Conservation (phyloP, 2,888 invertebrate species). For the Pelosia muscerda region DNA sequence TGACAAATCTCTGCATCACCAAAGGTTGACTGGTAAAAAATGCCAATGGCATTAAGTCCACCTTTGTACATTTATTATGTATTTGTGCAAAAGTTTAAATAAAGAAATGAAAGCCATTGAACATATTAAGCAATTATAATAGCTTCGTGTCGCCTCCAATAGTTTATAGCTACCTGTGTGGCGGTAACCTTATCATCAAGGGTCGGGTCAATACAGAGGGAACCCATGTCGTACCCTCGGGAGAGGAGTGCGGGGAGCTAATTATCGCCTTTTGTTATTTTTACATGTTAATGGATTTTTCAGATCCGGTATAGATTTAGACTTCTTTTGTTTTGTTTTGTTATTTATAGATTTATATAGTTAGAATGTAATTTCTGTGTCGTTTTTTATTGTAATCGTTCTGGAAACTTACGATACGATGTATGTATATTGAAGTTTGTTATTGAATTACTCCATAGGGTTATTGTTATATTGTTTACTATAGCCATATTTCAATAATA, state of each 20-base stretch:
- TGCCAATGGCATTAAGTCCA: too few species aligned
- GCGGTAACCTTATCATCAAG: not conserved
- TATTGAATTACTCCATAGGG: too few species aligned
- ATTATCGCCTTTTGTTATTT: constrained; percentile 46
- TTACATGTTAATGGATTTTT: constrained; percentile 48
- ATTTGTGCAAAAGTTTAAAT: too few species aligned
- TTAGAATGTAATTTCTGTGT: too few species aligned
- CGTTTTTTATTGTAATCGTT: too few species aligned
- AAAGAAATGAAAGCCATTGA: not conserved
- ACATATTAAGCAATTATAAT: not conserved
- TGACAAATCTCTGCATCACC: too few species aligned
- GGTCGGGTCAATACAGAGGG: constrained; percentile 9
- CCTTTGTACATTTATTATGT: too few species aligned
- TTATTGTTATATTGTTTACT: too few species aligned
- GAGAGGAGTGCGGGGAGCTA: constrained; percentile 33
- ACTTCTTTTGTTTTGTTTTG: constrained; percentile 26
- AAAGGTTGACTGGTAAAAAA: too few species aligned
- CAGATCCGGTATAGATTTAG: constrained; percentile 29
- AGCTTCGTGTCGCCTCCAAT: not conserved
- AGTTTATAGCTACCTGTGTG: not conserved
- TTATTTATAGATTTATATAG: constrained; percentile 15
- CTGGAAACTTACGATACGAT: too few species aligned
- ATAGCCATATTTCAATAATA: too few species aligned
- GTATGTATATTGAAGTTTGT: too few species aligned
- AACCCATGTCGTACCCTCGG: constrained; percentile 33